Percentiles rank a stretch among this genome's conserved stretches.
Evolutionary conservation across 2,888 invertebrate species (phyloP).

Genomic region (Ecliptopera silaceata): DNA sequence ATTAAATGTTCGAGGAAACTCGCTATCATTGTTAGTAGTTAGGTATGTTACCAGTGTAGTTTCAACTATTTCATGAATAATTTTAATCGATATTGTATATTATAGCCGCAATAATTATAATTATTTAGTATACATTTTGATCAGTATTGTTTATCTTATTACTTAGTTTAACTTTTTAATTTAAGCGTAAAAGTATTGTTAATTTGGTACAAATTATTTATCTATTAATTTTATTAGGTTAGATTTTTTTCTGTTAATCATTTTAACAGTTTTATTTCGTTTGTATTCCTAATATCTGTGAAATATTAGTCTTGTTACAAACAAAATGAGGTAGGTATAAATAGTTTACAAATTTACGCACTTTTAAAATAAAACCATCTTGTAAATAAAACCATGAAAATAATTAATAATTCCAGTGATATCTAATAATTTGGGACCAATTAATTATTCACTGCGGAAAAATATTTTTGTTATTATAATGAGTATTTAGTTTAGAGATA

Average conservation of each 20-base stretch:
- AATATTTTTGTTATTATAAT: not conserved
- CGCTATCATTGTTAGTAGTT: conserved; percentile 31
- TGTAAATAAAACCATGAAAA: conserved; percentile 29
- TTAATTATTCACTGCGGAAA: not conserved
- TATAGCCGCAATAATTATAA: conserved; percentile 28
- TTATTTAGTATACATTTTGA: conserved; percentile 35
- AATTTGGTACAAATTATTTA: conserved; percentile 55
- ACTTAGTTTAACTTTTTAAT: conserved; percentile 34
- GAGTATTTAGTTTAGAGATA: not conserved
- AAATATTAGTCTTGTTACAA: conserved; percentile 29
- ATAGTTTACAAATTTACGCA: conserved; percentile 14
- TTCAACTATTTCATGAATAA: conserved; percentile 18
- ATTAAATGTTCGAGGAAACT: conserved; percentile 45
- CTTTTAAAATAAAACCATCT: conserved; percentile 17
- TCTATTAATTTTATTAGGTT: conserved; percentile 27
- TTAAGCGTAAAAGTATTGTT: conserved; percentile 42
- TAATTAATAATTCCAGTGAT: conserved; percentile 27
- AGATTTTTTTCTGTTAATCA: conserved; percentile 38
- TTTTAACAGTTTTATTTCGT: conserved; percentile 40
- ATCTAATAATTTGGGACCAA: conserved; percentile 27
- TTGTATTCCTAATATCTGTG: conserved; percentile 43
- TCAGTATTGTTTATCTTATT: conserved; percentile 60
- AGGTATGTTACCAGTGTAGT: conserved; percentile 26
- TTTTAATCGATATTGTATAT: conserved; percentile 8
- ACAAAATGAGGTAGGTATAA: conserved; percentile 6